Base-by-base conservation (phyloP, 2,797 vertebrate genomes). In the Pangasius krempfi region DNA sequence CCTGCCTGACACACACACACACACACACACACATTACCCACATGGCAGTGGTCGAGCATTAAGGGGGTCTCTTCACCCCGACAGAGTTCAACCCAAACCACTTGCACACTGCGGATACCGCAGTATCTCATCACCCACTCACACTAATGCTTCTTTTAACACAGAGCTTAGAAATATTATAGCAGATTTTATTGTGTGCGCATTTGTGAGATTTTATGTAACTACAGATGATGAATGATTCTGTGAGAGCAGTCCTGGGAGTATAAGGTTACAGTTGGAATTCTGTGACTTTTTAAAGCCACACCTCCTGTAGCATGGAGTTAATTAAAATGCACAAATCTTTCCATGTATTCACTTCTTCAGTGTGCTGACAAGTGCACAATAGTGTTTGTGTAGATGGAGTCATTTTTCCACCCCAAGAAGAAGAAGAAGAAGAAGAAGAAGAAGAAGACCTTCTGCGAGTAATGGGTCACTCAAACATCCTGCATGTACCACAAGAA, bases 51-150 rank as follows among this genome's bases (percentile, higher is more conserved):
- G 82, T 93, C 92, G 92, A 93, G 91, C 80, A 81, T 87, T 89
- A 91, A 84, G 72, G 87, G 85, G 87, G 91, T 93, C 88, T 86
- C 91, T 86, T 83, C 72, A 9, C 87, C 88, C 87, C 78, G 25
- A 78, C 56, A 18, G 30, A 89, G 86, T 89, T 84, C 93, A 94
- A 95, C 89, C 88, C 66, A 90, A 94, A 94, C 92, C 95, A 95
- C 91, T 94, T 95, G 92, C 40, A 87, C 47, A 3, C 37, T 62
- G 72, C 76, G 83, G 85, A 91, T 70, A 89, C 66, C 40, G 68
- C 89, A 89, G 87, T 84, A 68, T 79, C 87, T 86, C 76, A 80
- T 47, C 37, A 73, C 56, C 87, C 83, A 76, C 37, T 20, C 58
- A 47, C 50, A 81, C 88, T 88, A 80, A 85, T 90, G 30, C 40